phyloP scores from a whole-genome alignment of 2,888 invertebrate species.

The Limenitis camilla region DNA sequence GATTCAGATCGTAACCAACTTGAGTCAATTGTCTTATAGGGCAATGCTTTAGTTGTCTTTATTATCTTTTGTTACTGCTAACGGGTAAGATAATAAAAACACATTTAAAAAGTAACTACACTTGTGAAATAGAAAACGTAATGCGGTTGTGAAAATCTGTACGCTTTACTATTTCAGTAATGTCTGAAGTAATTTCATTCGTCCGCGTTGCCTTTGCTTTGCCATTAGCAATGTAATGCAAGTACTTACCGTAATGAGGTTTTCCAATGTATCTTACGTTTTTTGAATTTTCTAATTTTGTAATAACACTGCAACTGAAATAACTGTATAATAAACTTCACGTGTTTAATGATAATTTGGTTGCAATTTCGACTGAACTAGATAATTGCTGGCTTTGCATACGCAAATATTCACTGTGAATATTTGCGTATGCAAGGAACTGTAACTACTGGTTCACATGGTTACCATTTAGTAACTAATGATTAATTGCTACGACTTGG shows the following conservation, averaged over 20 bases:
- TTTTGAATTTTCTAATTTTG: not conserved
- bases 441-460: slow-evolving; percentile 34
- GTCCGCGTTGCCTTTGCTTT: not conserved
- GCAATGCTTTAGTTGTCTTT: slow-evolving; percentile 1
- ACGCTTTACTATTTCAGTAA: not conserved
- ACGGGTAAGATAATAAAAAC: not conserved
- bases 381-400: not conserved
- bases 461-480: slow-evolving; percentile 3
- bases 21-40: slow-evolving; percentile 11
- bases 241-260: not conserved
- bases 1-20: slow-evolving; percentile 21
- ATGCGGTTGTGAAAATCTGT: not conserved
- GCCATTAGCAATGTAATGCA: too few species aligned
- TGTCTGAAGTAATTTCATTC: not conserved
- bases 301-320: not conserved
- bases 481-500: too few species aligned
- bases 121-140: not conserved
- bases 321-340: not conserved
- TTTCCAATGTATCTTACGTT: not conserved
- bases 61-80: not conserved
- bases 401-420: not conserved
- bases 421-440: slow-evolving; percentile 2
- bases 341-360: not conserved
- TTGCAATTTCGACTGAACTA: not conserved
- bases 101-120: not conserved